Percentiles rank a stretch among this genome's conserved stretches.
phyloP scores from a whole-genome alignment of 2,797 vertebrate genomes.

The Kryptolebias ocellatus region DNA sequence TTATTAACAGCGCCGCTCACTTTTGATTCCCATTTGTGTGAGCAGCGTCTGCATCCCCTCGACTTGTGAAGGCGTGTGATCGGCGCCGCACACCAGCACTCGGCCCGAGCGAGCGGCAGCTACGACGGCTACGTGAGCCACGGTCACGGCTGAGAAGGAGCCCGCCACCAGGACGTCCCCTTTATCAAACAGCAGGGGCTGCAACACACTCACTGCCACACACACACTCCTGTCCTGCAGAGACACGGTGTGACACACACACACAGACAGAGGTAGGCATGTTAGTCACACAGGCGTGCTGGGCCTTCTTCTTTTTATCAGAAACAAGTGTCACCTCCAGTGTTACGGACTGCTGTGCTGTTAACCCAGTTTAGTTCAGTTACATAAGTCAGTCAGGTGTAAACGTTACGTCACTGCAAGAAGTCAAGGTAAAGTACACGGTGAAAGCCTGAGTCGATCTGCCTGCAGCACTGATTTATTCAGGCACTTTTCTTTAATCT shows the following conservation, averaged over 20 bases:
- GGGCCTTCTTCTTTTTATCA: neutral
- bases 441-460: no score
- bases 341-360: neutral
- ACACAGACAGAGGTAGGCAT: neutral
- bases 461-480: no score
- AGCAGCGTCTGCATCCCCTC: conserved; percentile 80
- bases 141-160: conserved; percentile 84
- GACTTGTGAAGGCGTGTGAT: conserved; percentile 70
- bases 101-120: conserved; percentile 68
- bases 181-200: conserved; percentile 81
- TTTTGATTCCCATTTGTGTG: conserved; percentile 83
- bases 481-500: no score
- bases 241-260: neutral
- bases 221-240: conserved; percentile 90
- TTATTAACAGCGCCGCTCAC: conserved; percentile 70
- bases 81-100: conserved; percentile 86
- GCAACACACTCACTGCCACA: conserved; percentile 84
- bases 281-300: neutral
- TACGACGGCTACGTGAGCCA: conserved; percentile 84
- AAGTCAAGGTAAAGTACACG: neutral
- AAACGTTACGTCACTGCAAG: neutral
- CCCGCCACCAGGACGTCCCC: conserved; percentile 86
- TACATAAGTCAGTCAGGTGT: conserved; percentile 2
- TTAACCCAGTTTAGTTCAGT: neutral
- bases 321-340: no score